These are phyloP conservation scores for Tethea ocularis DNA, from an alignment of 2,888 invertebrate genomes.

Conservation along the genomic window DNA sequence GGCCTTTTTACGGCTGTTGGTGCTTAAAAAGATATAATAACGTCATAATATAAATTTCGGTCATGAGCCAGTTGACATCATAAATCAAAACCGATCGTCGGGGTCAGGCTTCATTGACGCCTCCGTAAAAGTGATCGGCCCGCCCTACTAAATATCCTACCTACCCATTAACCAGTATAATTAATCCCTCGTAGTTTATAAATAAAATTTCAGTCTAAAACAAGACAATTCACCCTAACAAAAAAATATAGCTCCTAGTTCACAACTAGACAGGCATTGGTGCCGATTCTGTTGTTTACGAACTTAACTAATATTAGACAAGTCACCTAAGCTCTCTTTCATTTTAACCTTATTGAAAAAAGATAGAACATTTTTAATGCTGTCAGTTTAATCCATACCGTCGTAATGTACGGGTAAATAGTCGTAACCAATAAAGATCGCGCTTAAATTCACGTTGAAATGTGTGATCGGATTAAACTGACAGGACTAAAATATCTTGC, in stretches of 20 bases:
- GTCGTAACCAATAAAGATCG: too few species aligned
- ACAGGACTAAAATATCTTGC: too few species aligned
- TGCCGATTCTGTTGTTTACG: too few species aligned
- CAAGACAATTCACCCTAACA: neutral
- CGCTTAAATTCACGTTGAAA: too few species aligned
- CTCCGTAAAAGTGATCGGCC: constrained; percentile 33
- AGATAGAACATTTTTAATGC: too few species aligned
- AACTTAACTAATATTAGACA: too few species aligned
- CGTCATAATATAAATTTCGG: constrained; percentile 49
- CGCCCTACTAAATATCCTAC: constrained; percentile 15
- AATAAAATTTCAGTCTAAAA: neutral
- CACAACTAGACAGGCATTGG: neutral
- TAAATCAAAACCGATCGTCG: constrained; percentile 48
- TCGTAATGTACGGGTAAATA: too few species aligned
- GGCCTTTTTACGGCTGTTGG: too few species aligned
- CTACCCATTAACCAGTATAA: neutral
- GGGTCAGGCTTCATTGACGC: constrained; percentile 41
- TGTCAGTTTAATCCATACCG: too few species aligned
- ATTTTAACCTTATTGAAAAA: too few species aligned
- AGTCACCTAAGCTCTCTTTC: too few species aligned
- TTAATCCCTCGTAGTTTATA: neutral
- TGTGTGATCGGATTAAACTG: too few species aligned
- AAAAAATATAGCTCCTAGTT: neutral
- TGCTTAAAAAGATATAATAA: constrained; percentile 14
- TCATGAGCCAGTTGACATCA: constrained; percentile 42